A percentile compares a stretch with the other conserved stretches of the same genome.
phyloP scores from a whole-genome alignment of 2,797 vertebrate species.

The Pseudochirops cupreus region DNA sequence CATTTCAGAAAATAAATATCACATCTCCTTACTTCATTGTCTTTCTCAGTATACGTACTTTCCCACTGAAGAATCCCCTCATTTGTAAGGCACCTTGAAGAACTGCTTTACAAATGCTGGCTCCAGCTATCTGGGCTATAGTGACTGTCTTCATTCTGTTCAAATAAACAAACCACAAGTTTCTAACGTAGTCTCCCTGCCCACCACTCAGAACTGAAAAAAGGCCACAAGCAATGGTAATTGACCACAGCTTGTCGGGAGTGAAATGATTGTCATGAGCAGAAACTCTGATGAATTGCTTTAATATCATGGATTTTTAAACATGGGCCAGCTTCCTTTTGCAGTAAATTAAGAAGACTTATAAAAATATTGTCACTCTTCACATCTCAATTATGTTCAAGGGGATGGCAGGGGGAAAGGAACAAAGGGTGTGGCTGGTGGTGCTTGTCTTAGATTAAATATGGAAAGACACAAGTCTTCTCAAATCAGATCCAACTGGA shows the following conservation, averaged over 20 bases:
- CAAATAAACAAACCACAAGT: conserved; percentile 70
- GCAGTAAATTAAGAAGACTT: conserved; percentile 63
- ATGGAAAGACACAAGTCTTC: conserved; percentile 36
- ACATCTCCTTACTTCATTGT: conserved; percentile 71
- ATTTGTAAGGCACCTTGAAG: conserved; percentile 68
- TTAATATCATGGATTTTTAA: conserved; percentile 77
- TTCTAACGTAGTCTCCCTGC: conserved; percentile 61
- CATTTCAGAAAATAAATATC: conserved; percentile 73
- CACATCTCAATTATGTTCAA: conserved; percentile 55
- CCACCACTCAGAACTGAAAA: conserved; percentile 56
- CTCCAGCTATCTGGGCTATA: not conserved
- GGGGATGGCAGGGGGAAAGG: conserved; percentile 47
- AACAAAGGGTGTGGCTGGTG: not conserved
- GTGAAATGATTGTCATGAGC: conserved; percentile 74
- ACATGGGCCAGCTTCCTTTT: conserved; percentile 71
- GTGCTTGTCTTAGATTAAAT: conserved; percentile 34
- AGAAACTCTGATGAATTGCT: conserved; percentile 74
- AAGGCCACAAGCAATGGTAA: conserved; percentile 74
- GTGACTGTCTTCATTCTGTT: conserved; percentile 62
- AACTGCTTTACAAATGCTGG: conserved; percentile 46
- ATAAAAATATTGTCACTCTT: conserved; percentile 72
- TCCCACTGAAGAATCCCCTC: conserved; percentile 62
- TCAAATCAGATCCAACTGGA: conserved; percentile 42
- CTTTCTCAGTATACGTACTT: conserved; percentile 74
- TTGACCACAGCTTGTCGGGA: conserved; percentile 76